Base-by-base conservation (phyloP, 1,140 invertebrate genomes). In the Drosophila elegans region DNA sequence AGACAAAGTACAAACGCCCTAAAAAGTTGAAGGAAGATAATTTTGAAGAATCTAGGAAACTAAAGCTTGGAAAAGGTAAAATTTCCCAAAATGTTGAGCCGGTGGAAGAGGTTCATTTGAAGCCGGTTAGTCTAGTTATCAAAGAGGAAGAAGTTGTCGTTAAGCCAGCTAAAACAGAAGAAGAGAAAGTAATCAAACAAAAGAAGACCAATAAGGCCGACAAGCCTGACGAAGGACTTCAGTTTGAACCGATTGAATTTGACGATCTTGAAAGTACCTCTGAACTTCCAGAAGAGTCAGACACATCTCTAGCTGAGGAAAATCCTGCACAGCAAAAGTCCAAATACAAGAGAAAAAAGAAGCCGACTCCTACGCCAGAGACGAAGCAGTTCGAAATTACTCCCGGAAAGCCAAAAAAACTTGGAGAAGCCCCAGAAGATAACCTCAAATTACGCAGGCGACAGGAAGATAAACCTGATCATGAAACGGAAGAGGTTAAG, bases 51-150 rank as follows among this genome's bases (percentile, higher is more conserved):
- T 59, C 29, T 25, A 76, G 34, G 41, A 92, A 90, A 54, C 63
- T 91, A 1, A 92, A 90, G 63, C 54, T 88, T 21, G 91, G 80
- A 2, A 91, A 91, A 13, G 91, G 91, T 10, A 83, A 83, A 39
- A 53, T 90, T 56, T 89, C 88, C 1, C 51, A 84, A 67, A 72
- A 69, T 52, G 66, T 44, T 13, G 75, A 90, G 11, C 25, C 39
- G 1, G 52, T 93, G 68, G 95, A 95, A 81, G 80, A 94, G 69
- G 93, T 95, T 25, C 92, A 69, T 38, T 75, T 95, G 2, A 95
- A 81, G 45, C 89, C 90, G n/a, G 39, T 93, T 13, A 90, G 88
- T 29, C 25, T 71, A 46, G 71, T 85, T 48, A 74, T n/a, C 6
- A 41, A 84, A 6, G 91, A 93, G 69, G 74, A 93, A 42, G 63